Conservation (phyloP, 2,113 vertebrate genomes). For the Aegotheles bennettii region DNA sequence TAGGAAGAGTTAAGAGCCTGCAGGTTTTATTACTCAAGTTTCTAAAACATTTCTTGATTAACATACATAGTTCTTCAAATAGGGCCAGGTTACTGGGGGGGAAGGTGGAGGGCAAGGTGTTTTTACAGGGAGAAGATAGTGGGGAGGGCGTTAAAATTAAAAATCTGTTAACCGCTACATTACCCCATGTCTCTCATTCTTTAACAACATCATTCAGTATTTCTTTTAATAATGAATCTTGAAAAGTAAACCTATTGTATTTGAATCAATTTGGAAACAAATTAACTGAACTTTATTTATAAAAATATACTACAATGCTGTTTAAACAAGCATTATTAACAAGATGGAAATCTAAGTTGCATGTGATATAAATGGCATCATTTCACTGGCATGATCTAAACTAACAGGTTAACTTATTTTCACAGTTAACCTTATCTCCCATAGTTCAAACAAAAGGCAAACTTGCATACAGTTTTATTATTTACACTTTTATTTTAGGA, state of each 20-base stretch:
- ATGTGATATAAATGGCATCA: not conserved
- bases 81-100: rapidly evolving
- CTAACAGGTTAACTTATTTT: not conserved
- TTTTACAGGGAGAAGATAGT: rapidly evolving
- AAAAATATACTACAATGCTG: not conserved
- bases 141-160: not conserved
- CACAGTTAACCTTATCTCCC: not conserved
- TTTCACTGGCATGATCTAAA: not conserved
- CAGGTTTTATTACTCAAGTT: not conserved
- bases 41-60: not conserved
- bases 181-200: not conserved
- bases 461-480: not conserved
- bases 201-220: not conserved
- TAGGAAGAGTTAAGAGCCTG: not conserved
- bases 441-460: not conserved
- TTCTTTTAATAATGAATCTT: not conserved
- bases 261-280: not conserved
- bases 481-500: not conserved
- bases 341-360: not conserved
- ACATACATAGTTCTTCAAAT: not conserved
- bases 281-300: not conserved
- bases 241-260: not conserved
- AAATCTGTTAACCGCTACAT: not conserved
- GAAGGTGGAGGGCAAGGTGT: not conserved
- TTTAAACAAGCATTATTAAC: not conserved